A percentile compares a stretch with the other conserved stretches of the same genome.
phyloP scores from a whole-genome alignment of 2,113 vertebrate genomes.

The Aspiorhynchus laticeps region DNA sequence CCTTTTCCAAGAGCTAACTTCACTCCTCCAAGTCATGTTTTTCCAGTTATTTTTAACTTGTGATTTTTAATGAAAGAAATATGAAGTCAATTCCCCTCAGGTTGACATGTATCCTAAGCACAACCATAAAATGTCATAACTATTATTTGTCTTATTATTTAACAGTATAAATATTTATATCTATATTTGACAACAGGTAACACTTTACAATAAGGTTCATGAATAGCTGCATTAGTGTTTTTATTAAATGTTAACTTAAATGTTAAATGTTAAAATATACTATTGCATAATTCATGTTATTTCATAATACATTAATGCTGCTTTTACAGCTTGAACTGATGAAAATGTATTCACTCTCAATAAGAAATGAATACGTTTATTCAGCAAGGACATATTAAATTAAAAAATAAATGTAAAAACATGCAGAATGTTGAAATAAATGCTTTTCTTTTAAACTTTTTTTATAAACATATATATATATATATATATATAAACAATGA shows the following conservation, averaged over 20 bases:
- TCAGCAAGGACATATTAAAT: neutral
- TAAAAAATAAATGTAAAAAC: neutral
- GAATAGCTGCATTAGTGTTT: neutral
- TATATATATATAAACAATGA: too few species aligned
- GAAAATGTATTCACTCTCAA: too few species aligned
- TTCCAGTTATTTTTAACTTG: neutral
- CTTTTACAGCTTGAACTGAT: too few species aligned
- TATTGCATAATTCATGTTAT: neutral
- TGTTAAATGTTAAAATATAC: too few species aligned
- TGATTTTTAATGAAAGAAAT: neutral
- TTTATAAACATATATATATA: too few species aligned
- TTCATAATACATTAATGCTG: neutral
- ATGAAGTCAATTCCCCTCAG: neutral
- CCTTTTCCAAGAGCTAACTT: neutral
- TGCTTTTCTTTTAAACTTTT: neutral
- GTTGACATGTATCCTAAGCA: neutral
- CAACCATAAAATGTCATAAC: neutral
- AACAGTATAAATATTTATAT: neutral
- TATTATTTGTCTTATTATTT: neutral
- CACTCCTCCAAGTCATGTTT: neutral
- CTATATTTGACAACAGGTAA: neutral
- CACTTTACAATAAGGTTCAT: neutral
- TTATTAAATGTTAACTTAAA: neutral
- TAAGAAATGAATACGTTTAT: neutral
- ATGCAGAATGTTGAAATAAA: neutral